These are phyloP conservation scores for Gymnothorax javanicus DNA, from an alignment of 2,797 vertebrate genomes.

Conservation along the genomic window DNA sequence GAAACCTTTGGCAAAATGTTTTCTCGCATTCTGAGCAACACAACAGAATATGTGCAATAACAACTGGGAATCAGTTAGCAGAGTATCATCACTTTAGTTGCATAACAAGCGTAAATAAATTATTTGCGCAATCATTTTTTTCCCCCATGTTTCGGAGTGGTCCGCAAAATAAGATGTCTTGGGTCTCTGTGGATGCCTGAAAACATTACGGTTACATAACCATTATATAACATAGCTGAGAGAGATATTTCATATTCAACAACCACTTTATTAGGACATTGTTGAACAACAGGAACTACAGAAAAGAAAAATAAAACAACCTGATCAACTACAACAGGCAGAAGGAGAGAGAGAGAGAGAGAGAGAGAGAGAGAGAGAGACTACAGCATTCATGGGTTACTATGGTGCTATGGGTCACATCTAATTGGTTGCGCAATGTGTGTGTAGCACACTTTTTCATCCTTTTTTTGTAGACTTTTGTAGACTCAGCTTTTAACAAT, in stretches of 20 bases:
- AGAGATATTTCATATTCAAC: conserved; percentile 13
- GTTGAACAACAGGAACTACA: no score
- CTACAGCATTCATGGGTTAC: no score
- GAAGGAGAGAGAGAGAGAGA: neutral
- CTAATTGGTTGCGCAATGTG: no score
- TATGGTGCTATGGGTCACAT: no score
- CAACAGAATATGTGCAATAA: neutral
- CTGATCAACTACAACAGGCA: neutral
- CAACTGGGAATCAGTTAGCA: neutral
- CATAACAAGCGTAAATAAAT: neutral
- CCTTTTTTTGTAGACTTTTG: no score
- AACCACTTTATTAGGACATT: no score
- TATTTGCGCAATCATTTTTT: neutral
- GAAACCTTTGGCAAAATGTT: neutral
- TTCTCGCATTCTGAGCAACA: neutral
- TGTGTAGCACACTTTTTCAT: no score
- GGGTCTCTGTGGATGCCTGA: neutral
- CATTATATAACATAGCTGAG: conserved; percentile 44
- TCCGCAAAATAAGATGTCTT: neutral
- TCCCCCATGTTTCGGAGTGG: neutral
- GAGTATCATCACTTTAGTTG: neutral
- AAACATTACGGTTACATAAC: neutral
- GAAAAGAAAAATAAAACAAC: neutral
- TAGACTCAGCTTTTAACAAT: no score
- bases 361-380: neutral